Evolutionary conservation across 2,888 invertebrate species (phyloP).

Genomic region (Pandemis heparana): DNA sequence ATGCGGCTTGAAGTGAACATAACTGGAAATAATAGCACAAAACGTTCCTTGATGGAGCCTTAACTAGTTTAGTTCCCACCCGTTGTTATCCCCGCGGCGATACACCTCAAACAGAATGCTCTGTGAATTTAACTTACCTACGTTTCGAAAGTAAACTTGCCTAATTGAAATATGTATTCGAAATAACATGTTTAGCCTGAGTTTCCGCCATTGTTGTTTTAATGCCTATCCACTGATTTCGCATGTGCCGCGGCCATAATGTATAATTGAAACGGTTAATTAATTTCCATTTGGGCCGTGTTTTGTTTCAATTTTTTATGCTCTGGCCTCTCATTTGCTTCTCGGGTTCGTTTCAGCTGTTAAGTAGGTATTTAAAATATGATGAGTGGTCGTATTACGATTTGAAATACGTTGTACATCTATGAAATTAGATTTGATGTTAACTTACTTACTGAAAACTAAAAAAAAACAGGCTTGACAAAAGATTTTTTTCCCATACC

Average conservation of each 20-base stretch:
- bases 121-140: slow-evolving; percentile 73
- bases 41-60: slow-evolving; percentile 40
- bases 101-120: slow-evolving; percentile 69
- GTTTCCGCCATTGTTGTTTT: slow-evolving; percentile 44
- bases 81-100: slow-evolving; percentile 61
- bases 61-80: slow-evolving; percentile 43
- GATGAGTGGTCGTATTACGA: too few relatives aligned
- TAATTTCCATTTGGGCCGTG: slow-evolving; percentile 39
- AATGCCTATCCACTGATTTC: slow-evolving; percentile 40
- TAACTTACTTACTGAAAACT: background rate
- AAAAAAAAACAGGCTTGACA: too few relatives aligned
- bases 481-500: too few relatives aligned
- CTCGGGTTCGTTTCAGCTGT: too few relatives aligned
- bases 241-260: slow-evolving; percentile 11
- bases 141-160: slow-evolving; percentile 73
- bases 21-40: slow-evolving; percentile 15
- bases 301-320: slow-evolving; percentile 35
- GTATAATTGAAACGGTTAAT: slow-evolving; percentile 49
- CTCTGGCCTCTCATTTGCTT: background rate
- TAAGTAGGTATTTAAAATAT: too few relatives aligned
- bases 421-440: background rate
- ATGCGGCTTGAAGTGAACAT: background rate
- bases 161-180: slow-evolving; percentile 81
- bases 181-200: slow-evolving; percentile 64
- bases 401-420: too few relatives aligned